Evolutionary conservation across 2,797 vertebrate genomes (phyloP).

Genomic region (Acipenser oxyrinchus): DNA sequence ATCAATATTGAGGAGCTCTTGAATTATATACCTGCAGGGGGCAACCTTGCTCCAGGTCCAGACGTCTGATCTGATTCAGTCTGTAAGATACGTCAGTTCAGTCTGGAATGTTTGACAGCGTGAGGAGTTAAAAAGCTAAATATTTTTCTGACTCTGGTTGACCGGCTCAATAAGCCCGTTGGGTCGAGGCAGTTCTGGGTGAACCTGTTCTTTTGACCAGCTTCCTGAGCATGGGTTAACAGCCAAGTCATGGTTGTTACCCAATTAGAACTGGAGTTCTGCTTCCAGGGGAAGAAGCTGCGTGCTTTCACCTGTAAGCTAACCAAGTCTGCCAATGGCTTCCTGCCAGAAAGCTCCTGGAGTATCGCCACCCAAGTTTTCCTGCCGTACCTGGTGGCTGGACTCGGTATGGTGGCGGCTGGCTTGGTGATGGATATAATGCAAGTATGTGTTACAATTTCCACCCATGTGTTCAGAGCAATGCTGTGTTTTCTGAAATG

Average conservation of each 20-base stretch:
- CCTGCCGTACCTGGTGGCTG: constrained; percentile 60
- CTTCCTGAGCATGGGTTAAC: constrained; percentile 36
- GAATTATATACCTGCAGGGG: too few relatives aligned
- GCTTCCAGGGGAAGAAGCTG: constrained; percentile 63
- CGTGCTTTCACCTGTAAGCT: constrained; percentile 65
- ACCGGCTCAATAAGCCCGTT: too few relatives aligned
- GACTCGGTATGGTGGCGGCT: constrained; percentile 63
- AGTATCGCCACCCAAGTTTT: constrained; percentile 56
- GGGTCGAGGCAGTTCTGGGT: too few relatives aligned
- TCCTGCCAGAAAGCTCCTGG: constrained; percentile 57
- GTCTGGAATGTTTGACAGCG: too few relatives aligned
- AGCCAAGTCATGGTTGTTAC: constrained; percentile 58
- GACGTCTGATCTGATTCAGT: too few relatives aligned
- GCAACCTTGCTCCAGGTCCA: too few relatives aligned
- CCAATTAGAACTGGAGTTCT: constrained; percentile 62
- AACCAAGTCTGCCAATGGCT: constrained; percentile 46
- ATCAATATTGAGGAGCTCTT: too few relatives aligned
- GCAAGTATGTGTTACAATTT: constrained; percentile 61
- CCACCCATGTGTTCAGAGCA: neutral
- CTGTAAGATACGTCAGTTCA: too few relatives aligned
- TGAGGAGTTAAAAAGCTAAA: too few relatives aligned
- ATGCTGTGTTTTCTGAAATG: neutral
- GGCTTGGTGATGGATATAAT: constrained; percentile 67
- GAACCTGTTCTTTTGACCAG: too few relatives aligned
- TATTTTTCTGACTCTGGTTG: too few relatives aligned